Base-by-base conservation (phyloP, 2,888 invertebrate genomes). In the Drosophila conformis region DNA sequence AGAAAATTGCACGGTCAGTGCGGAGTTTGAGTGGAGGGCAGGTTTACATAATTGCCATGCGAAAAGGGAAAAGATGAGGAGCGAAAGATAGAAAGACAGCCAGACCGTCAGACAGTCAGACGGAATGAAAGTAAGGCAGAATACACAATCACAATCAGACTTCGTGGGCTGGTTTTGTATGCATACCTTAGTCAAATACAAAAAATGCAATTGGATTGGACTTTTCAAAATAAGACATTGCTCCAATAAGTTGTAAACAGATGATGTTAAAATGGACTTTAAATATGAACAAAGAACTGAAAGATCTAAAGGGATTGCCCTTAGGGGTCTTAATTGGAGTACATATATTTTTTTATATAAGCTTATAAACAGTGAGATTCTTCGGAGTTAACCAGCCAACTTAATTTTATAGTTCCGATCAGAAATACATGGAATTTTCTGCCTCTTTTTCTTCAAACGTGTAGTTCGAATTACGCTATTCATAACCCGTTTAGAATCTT, bases 1-100 rank as follows among this genome's bases (percentile, higher is more conserved):
- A 89, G 90, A 88, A 90, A 89, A 88, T 88, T 85, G 90, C 90
- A 83, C 78, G 82, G 78, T 76, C 80, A 76, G 79, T 80, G 73
- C 61, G 51, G 60, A 76, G 84, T 73, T 74, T 73, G 75, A 78
- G 85, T 84, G 74, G 73, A 69, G 71, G 71, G 83, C 78, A 76
- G 86, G 90, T 78, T 89, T 80, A 85, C 90, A 86, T 85, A 85
- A 85, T 85, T 85, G 85, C 85, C 75, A 73, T 61, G 72, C 73
- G 72, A 68, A 70, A 70, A 80, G 64, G 63, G 56, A 60, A 78
- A 59, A 79, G 72, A 65, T 62, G 64, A 62, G 60, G 42, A 53
- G 31, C 52, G 36, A 29, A 36, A 54, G 59, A 73, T 46, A 68
- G 59, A 49, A 49, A 38, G 40, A 42, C 49, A 48, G 42, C 29